These are phyloP conservation scores for Drosophila ezoana DNA, from an alignment of 2,888 invertebrate species.

Conservation along the genomic window DNA sequence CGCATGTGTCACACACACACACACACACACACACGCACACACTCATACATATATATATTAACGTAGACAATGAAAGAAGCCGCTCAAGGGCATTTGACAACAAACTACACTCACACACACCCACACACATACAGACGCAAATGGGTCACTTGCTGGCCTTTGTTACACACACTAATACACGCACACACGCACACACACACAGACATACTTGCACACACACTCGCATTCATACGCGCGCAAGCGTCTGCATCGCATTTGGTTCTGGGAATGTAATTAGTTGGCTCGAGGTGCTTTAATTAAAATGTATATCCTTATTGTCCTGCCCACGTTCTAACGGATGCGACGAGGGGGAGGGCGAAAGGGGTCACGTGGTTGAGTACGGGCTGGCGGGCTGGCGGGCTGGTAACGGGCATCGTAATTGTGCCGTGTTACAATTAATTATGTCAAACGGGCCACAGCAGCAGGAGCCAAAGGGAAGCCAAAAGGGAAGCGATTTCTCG, in stretches of 20 bases:
- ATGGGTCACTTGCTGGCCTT: conserved; percentile 41
- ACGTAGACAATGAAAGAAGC: conserved; percentile 10
- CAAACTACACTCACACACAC: conserved; percentile 15
- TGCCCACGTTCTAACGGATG: conserved; percentile 23
- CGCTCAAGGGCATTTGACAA: conserved; percentile 45
- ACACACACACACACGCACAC: conserved; percentile 1
- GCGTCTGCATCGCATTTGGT: conserved; percentile 44
- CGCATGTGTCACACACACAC: conserved; percentile 9
- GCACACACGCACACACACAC: conserved; percentile 2
- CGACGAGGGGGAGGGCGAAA: not conserved
- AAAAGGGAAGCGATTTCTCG: conserved; percentile 9
- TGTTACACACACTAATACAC: conserved; percentile 27
- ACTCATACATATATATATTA: not conserved
- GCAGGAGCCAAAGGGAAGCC: conserved; percentile 10
- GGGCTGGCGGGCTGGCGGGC: not conserved
- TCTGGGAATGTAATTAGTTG: conserved; percentile 74
- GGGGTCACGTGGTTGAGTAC: not conserved
- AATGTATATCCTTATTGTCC: conserved; percentile 78
- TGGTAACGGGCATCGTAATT: conserved; percentile 58
- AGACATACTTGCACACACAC: conserved; percentile 6
- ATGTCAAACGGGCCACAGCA: conserved; percentile 68
- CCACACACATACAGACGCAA: conserved; percentile 8
- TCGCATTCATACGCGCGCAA: conserved; percentile 1
- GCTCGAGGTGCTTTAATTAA: conserved; percentile 79
- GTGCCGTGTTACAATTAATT: conserved; percentile 79